Evolutionary conservation across 2,888 invertebrate species (phyloP), one percentile per base, ranked within the genome.

Genomic region (Habrosyne pyritoides): DNA sequence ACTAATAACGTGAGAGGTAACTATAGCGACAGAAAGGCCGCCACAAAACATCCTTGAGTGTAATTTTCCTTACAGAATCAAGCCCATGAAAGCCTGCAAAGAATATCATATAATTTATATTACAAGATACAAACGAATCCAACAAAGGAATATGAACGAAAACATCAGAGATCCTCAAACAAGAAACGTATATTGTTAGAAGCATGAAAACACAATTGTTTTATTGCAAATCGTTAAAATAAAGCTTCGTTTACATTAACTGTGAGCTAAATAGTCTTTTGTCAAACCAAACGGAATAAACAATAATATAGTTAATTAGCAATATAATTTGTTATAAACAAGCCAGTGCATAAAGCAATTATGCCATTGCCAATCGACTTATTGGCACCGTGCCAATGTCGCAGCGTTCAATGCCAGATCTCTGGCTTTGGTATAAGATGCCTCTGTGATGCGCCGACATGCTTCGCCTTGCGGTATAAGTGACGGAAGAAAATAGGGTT

Each of bases 321-420:
- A 50, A 50, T 18, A 49, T 28, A 30, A 30, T 18, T 26, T 28
- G 48, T 52, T 48, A 33, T 61, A 63, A 60, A 58, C 57, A 51
- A 52, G 63, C 61, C 64, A 64, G 8, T 42, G 42, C 54, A 73
- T 70, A 71, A 73, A 75, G 71, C 76, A 76, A 81, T 79, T 74
- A 79, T 73, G 71, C 60, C 66, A 69, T 65, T 71, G 71, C 62
- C 71, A 69, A 61, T 65, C 59, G 58, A 42, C 52, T 58, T 59
- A 63, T 60, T 79, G 78, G 80, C 74, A 61, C 53, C 54, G 50
- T 66, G 73, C 77, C 80, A 79, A 66, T 54, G 59, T 52, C 57
- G 53, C 47, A 51, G 46, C 18, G 46, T 52, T 60, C 75, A 75
- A 69, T 73, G 70, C 66, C 68, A 69, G 57, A 18, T 52, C 64